Evolutionary conservation across 2,113 vertebrate species (phyloP), one percentile per base, ranked within the genome.

Genomic region (Megaceryle torquata): DNA sequence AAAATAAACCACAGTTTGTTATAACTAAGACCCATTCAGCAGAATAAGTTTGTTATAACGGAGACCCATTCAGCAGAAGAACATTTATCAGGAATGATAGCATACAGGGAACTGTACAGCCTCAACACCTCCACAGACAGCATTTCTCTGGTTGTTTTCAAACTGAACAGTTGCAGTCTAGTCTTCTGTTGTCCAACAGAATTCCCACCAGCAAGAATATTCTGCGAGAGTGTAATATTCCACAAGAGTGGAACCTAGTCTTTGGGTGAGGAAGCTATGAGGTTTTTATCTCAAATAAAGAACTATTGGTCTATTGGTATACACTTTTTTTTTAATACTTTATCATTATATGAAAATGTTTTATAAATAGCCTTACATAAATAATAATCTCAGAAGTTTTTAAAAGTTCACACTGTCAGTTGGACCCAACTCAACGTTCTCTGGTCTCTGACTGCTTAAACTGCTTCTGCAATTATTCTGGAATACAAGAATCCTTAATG

Each of bases 361-460:
- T 91, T 51, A 95, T 96, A 96, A 95, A 97, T 96, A 96, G 44
- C 56, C 81, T 91, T 92, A 72, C 53, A 94, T 96, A 96, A 97
- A 96, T 95, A 97, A 95, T 95, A 57, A 88, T 54, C 57, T 89
- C 80, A 16, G 67, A 88, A 84, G 50, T 72, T 92, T 83, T 68
- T 39, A 94, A 60, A 94, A 84, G 84, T 79, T 93, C 67, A 78
- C 24, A 18, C 43, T 0, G 8, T 78, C 67, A 39, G 51, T 81
- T 1, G 0, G 79, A 77, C 68, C 75, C 81, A 75, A 89, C 33
- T 82, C 44, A 59, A 94, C 67, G 63, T 91, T 90, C 89, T 88
- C 87, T 82, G 56, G 76, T 82, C 79, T 91, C 65, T 78, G 53
- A 81, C 61, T 24, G 28, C 69, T 78, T 77, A 68, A 94, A 71